Evolutionary conservation across 1,140 invertebrate species (phyloP), one percentile per base, ranked within the genome.

Genomic region (Cydia pomonella): DNA sequence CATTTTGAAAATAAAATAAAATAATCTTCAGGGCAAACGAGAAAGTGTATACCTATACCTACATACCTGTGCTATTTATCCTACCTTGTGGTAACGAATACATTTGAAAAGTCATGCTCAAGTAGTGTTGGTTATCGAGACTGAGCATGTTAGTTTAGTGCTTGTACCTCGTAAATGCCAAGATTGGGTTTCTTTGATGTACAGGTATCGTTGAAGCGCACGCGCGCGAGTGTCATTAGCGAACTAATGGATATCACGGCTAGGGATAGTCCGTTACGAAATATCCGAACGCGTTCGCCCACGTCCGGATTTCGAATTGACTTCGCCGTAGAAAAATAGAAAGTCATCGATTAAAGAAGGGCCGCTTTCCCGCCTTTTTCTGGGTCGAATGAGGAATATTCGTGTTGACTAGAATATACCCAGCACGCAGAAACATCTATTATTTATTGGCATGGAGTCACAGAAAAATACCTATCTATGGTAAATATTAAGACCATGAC

Each of bases 281-380:
- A 66, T 47, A 82, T 82, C 83, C 74, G 81, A 88, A 86, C 85
- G 76, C 81, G 87, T 88, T 87, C 90, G 88, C 90, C 90, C 88
- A 92, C 90, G 82, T 81, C 82, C 82, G 79, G 89, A 87, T 86
- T 82, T 85, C 82, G 79, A 83, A 84, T 82, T 80, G 78, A 83
- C 82, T 84, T 87, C 80, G 84, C 85, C 87, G 89, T 89, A 85
- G 86, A 90, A 91, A 92, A 90, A 91, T 92, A 92, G 90, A 92
- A 92, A 92, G 90, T 88, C 79, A 87, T 81, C 81, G 84, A 87
- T 90, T 87, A 83, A 75, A 82, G 76, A 84, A 91, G 86, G 87
- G 88, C 89, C 84, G 82, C 87, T 89, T 90, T 90, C 87, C 85
- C 84, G 79, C 76, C 80, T 86, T 80, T 87, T 89, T 84, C 84